Evolutionary conservation across 2,888 invertebrate genomes (phyloP).

Genomic region (Byasa hedistus): DNA sequence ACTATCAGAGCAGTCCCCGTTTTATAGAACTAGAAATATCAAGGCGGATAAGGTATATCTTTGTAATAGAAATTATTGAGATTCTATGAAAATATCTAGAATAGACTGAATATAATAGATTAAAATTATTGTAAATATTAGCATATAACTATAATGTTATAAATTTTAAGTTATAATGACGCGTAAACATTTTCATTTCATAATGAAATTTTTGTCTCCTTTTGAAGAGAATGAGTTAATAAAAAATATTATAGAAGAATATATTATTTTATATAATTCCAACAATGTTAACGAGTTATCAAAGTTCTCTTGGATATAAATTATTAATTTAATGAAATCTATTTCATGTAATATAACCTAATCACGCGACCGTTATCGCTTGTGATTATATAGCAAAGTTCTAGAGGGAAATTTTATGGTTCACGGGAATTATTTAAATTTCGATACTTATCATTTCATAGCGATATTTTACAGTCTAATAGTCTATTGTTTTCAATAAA

Average conservation of each 20-base stretch:
- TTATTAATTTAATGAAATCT: constrained; percentile 60
- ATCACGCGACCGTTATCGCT: constrained; percentile 56
- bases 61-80: too few relatives aligned
- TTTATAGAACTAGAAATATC: background rate
- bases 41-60: background rate
- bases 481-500: background rate
- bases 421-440: constrained; percentile 15
- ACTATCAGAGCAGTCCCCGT: background rate
- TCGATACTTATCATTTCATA: constrained; percentile 13
- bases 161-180: too few relatives aligned
- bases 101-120: too few relatives aligned
- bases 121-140: too few relatives aligned
- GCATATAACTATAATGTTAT: too few relatives aligned
- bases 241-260: background rate
- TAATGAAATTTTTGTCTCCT: background rate
- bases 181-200: too few relatives aligned
- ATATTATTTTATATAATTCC: constrained; percentile 52
- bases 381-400: constrained; percentile 13
- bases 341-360: constrained; percentile 62
- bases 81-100: too few relatives aligned
- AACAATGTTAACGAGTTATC: constrained; percentile 61
- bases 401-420: constrained; percentile 17
- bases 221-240: background rate
- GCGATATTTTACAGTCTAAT: background rate
- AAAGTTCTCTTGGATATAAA: constrained; percentile 69